Base-by-base conservation (phyloP, 2,797 vertebrate species). In the Takifugu rubripes region DNA sequence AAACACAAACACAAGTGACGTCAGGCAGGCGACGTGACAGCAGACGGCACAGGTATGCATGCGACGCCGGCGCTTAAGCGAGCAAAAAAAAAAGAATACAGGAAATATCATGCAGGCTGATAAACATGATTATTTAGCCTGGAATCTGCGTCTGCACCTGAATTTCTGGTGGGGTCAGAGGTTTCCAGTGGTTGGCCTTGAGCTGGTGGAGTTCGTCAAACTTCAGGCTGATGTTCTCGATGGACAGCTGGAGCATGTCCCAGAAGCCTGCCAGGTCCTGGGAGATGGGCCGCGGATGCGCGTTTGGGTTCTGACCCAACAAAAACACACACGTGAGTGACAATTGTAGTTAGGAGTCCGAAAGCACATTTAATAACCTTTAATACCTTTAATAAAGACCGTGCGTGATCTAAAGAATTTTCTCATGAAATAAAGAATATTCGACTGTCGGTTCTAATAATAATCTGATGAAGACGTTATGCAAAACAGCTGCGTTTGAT, bases 141-240 rank as follows among this genome's bases (percentile, higher is more conserved):
- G 1, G 15, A 27, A 31, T 9, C 27, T 54, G 62, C 40, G 59
- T 72, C 40, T 42, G 88, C 93, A 97, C 95, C 95, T 97, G 95
- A 83, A 94, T 94, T 87, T 94, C 92, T 82, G 93, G 93, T 67
- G 92, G 93, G 77, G 94, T 94, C 90, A 95, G 92, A 87, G 93
- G 92, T 93, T 94, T 97, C 96, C 96, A 98, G 91, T 94, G 94
- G 93, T 98, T 98, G 90, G 95, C 95, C 91, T 96, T 98, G 88
- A 98, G 94, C 78, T 98, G 96, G 92, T 98, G 95, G 81, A 98
- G 94, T 90, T 98, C 96, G 83, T 98, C 96, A 92, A 98, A 98
- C 94, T 98, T 98, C 92, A 98, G 93, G 91, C 96, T 98, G 90
- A 98, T 98, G 84, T 98, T 97, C 91, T 98, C 96, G 79, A 98